These are phyloP conservation scores for Promerops cafer DNA, from an alignment of 2,113 vertebrate species.

Conservation along the genomic window DNA sequence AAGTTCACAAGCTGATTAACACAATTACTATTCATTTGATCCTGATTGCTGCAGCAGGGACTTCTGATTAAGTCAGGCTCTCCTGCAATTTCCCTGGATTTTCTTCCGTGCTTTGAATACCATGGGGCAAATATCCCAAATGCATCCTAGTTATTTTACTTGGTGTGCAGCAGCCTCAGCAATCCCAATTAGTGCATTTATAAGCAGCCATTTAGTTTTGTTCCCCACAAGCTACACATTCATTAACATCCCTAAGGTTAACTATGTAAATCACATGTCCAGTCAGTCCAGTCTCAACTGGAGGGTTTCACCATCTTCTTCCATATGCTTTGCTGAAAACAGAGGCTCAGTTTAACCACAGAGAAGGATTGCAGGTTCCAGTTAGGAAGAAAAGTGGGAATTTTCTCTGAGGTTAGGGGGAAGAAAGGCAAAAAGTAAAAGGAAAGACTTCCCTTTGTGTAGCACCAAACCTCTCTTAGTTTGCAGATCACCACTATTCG, in stretches of 20 bases:
- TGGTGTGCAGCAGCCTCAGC: neutral
- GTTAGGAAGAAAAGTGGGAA: neutral
- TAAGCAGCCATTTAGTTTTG: neutral
- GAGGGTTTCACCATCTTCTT: neutral
- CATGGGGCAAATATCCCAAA: neutral
- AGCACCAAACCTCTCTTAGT: neutral
- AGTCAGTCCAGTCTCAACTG: neutral
- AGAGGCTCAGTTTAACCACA: neutral
- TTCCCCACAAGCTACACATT: neutral
- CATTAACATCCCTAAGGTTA: neutral
- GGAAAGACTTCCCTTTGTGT: neutral
- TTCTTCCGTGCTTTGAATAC: constrained; percentile 33
- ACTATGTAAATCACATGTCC: neutral
- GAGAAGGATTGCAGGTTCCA: neutral
- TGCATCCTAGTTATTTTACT: neutral
- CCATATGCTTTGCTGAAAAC: neutral
- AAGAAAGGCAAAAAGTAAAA: neutral
- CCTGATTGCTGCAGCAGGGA: constrained; percentile 56
- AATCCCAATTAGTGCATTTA: neutral
- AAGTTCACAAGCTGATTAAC: constrained; percentile 66
- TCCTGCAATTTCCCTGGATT: constrained; percentile 27
- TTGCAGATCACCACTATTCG: neutral
- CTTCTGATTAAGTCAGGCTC: constrained; percentile 58
- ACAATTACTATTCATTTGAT: constrained; percentile 69
- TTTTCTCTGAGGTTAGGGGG: neutral